phyloP scores from a whole-genome alignment of 1,140 invertebrate species.

The Caenorhabditis briggsae region DNA sequence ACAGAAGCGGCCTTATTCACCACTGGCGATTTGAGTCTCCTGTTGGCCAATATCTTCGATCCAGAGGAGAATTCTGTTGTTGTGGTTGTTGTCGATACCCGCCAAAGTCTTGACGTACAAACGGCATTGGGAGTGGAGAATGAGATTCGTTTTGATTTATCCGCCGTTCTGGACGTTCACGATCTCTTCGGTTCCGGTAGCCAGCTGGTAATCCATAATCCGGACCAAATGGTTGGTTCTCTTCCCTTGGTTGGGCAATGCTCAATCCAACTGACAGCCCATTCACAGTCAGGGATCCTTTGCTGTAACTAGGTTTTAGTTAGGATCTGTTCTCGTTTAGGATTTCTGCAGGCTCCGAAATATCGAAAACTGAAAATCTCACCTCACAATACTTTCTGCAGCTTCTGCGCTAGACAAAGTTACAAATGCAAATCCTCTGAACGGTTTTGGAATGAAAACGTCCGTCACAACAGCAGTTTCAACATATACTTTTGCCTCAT shows the following conservation, averaged over 20 bases:
- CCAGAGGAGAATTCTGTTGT: slow-evolving; percentile 12
- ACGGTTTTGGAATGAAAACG: slow-evolving; percentile 60
- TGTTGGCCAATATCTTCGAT: slow-evolving; percentile 10
- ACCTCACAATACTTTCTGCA: slow-evolving; percentile 55
- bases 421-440: slow-evolving; percentile 63
- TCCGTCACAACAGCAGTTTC: slow-evolving; percentile 55
- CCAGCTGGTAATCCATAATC: slow-evolving; percentile 43
- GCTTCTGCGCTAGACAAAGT: slow-evolving; percentile 58
- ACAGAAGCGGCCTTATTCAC: background rate
- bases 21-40: background rate
- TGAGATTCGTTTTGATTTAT: background rate
- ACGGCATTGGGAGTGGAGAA: background rate
- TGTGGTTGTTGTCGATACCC: background rate
- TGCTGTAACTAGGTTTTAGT: slow-evolving; percentile 9
- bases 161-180: background rate
- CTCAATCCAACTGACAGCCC: slow-evolving; percentile 43
- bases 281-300: slow-evolving; percentile 28
- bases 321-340: background rate
- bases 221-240: slow-evolving; percentile 19
- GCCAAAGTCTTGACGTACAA: slow-evolving; percentile 1
- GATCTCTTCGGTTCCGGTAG: slow-evolving; percentile 14
- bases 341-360: background rate
- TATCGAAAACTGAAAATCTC: background rate
- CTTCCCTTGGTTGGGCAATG: slow-evolving; percentile 21
- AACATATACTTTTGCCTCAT: slow-evolving; percentile 52